Base-by-base conservation (phyloP, 2,113 vertebrate genomes). In the Mormyrus lacerda region DNA sequence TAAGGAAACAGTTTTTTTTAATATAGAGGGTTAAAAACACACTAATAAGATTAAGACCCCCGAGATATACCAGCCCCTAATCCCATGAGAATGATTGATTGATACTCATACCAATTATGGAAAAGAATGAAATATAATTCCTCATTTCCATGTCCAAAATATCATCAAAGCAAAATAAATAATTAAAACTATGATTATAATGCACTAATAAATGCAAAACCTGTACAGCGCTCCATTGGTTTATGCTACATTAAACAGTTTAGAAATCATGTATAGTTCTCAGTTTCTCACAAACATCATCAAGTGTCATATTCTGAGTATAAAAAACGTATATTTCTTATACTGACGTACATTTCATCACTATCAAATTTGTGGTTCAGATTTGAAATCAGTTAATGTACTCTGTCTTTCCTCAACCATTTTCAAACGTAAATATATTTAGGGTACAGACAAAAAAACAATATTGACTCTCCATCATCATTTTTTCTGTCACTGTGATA, bases 11-110 rank as follows among this genome's bases (percentile, higher is more conserved):
- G 61, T n/a, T n/a, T n/a, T n/a, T n/a, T 35, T 76, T 76, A 39
- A 76, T 39, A 39, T 39, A 17, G 1, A 76, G 69, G 69, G 27
- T 76, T 76, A 35, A 35, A 76, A 76, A 35, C 4, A 17, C 1
- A 76, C 69, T 76, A 76, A 76, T 76, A 76, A 76, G 69, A 39
- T 76, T 39, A 76, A 76, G 35, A 4, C 3, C 69, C 69, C 31
- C 0, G 3, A 35, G 31, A 17, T 19, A 39, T 76, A 76, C 3
- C 35, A 79, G 73, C 4, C 35, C 73, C 35, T 79, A 79, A 79
- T 79, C 73, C 35, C 11, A 87, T 13, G 79, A 35, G 79, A n/a
- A 55, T 89, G 89, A 89, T 48, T 89, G 89, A 89, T 89, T 89
- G 84, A 89, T 85, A 58, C 15, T 31, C 15, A 61, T 84, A 24